Conservation (phyloP, 2,888 invertebrate genomes). For the Amorpha juglandis region DNA sequence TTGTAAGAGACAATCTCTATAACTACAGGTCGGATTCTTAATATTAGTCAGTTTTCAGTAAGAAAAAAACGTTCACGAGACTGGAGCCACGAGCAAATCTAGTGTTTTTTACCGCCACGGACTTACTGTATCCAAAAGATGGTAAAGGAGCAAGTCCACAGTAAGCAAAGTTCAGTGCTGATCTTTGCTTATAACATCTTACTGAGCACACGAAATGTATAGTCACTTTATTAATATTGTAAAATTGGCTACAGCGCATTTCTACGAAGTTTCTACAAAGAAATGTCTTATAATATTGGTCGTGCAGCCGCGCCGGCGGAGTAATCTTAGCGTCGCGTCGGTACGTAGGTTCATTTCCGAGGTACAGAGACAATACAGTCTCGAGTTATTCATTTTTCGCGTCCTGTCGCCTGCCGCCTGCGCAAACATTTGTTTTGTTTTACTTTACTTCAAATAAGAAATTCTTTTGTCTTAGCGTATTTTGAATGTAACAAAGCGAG, state of each 20-base stretch:
- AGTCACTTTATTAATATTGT: not conserved
- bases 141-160: too few species aligned
- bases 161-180: too few species aligned
- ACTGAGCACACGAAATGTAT: too few species aligned
- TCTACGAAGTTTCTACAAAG: not conserved
- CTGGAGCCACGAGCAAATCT: too few species aligned
- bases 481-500: slow-evolving; percentile 60
- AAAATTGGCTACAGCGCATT: not conserved
- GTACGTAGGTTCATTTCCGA: slow-evolving; percentile 11
- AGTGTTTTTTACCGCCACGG: too few species aligned
- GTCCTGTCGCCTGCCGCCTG: slow-evolving; percentile 57
- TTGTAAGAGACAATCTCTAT: too few species aligned
- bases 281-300: not conserved
- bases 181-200: too few species aligned
- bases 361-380: slow-evolving; percentile 52
- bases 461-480: slow-evolving; percentile 73
- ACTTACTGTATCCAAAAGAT: too few species aligned
- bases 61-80: too few species aligned
- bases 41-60: too few species aligned
- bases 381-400: slow-evolving; percentile 63
- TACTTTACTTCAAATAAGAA: slow-evolving; percentile 73
- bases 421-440: slow-evolving; percentile 71
- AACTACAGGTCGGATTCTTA: too few species aligned
- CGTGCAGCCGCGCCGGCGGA: not conserved
- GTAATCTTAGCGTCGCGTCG: not conserved